Evolutionary conservation across 2,888 invertebrate species (phyloP).

Genomic region (Hyles lineata): DNA sequence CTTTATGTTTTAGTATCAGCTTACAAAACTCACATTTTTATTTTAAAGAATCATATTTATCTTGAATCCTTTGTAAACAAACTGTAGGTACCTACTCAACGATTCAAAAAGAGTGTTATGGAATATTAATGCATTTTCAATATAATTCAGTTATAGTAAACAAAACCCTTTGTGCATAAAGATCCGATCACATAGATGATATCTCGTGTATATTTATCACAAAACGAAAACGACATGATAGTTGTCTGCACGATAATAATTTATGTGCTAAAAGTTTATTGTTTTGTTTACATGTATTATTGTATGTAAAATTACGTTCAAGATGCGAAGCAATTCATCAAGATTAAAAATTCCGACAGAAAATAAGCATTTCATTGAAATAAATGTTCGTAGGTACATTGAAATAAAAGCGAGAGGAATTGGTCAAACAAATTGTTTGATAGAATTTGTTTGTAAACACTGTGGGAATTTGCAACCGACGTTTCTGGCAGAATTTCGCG

Average conservation of each 20-base stretch:
- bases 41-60: no score
- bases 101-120: no score
- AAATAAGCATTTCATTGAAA: neutral
- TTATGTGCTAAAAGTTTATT: conserved; percentile 7
- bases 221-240: neutral
- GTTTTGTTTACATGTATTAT: conserved; percentile 4
- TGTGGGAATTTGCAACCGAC: conserved; percentile 4
- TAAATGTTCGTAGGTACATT: neutral
- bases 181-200: neutral
- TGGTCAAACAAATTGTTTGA: conserved; percentile 6
- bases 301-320: neutral
- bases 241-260: conserved; percentile 1
- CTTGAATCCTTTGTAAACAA: no score
- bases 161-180: conserved; percentile 4
- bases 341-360: neutral
- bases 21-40: no score
- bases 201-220: conserved; percentile 8
- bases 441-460: conserved; percentile 18
- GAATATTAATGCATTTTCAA: neutral
- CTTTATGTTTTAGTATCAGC: no score
- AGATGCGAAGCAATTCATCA: neutral
- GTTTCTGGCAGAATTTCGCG: neutral
- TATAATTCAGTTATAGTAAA: neutral
- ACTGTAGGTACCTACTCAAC: no score
- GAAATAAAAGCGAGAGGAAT: neutral